Conservation (phyloP, 2,797 vertebrate genomes). For the Sus cebifrons region DNA sequence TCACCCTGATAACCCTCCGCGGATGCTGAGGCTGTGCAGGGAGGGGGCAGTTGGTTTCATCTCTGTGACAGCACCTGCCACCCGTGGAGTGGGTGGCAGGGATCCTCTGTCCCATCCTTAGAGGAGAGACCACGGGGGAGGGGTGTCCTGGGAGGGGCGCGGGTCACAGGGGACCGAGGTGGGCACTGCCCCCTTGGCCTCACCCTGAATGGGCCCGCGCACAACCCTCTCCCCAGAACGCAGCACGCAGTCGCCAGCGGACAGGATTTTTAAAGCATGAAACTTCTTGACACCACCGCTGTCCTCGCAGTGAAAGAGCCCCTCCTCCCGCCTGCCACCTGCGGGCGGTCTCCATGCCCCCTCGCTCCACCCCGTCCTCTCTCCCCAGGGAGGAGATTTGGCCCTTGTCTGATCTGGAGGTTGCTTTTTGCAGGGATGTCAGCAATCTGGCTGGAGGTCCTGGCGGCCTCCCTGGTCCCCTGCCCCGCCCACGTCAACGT, state of each 20-base stretch:
- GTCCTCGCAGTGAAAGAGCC: neutral
- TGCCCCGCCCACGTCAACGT: neutral
- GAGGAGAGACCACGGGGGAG: fast-evolving
- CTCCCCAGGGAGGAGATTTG: neutral
- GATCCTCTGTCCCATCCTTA: neutral
- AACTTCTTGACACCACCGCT: neutral
- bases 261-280: neutral
- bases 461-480: neutral
- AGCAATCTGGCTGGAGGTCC: slow-evolving; percentile 46
- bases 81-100: fast-evolving
- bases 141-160: fast-evolving
- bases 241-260: neutral
- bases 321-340: neutral
- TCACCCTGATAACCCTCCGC: neutral
- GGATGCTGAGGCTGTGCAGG: neutral
- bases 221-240: neutral
- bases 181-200: neutral
- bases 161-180: neutral
- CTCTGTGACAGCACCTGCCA: neutral
- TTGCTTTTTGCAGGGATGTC: neutral
- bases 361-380: neutral
- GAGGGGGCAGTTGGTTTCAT: fast-evolving
- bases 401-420: neutral
- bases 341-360: neutral
- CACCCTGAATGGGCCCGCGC: neutral